phyloP scores from a whole-genome alignment of 2,113 vertebrate species.

The Clarias batrachus region DNA sequence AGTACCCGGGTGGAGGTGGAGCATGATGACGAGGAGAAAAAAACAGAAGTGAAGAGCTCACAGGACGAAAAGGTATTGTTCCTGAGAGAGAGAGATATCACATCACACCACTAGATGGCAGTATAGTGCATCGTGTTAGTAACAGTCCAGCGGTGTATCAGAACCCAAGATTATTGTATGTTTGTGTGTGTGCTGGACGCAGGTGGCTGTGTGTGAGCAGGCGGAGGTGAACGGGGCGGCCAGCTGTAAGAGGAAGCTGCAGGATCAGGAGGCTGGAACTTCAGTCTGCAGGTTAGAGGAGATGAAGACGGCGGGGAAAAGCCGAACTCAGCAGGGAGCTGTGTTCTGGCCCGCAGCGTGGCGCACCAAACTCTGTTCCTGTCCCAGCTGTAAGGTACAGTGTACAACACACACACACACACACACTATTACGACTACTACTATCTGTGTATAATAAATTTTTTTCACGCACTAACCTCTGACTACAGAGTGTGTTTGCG shows the following conservation, averaged over 20 bases:
- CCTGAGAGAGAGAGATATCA: not conserved
- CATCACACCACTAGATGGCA: conserved; percentile 43
- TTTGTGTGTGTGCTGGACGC: not conserved
- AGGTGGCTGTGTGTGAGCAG: not conserved
- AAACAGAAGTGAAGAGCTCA: conserved; percentile 61
- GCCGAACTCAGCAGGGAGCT: conserved; percentile 73
- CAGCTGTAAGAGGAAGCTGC: conserved; percentile 63
- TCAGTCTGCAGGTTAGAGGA: conserved; percentile 75
- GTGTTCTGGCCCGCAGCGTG: conserved; percentile 89
- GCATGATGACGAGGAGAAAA: conserved; percentile 39
- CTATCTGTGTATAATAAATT: no score
- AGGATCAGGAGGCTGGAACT: conserved; percentile 50
- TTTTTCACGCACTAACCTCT: not conserved
- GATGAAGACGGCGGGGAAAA: conserved; percentile 64
- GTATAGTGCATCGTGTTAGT: not conserved
- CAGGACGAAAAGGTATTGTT: conserved; percentile 53
- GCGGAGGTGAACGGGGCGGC: conserved; percentile 56
- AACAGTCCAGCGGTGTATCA: not conserved
- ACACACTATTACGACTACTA: no score
- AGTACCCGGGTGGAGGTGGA: conserved; percentile 59
- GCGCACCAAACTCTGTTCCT: conserved; percentile 87
- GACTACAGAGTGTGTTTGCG: conserved; percentile 76
- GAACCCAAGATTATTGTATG: not conserved
- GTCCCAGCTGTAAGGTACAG: conserved; percentile 82
- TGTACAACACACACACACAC: conserved; percentile 65